Percentiles rank a stretch among this genome's conserved stretches.
These are phyloP conservation scores for Anneissia japonica DNA, from an alignment of 35 echinoderm and acorn worm species.

Conservation along the genomic window DNA sequence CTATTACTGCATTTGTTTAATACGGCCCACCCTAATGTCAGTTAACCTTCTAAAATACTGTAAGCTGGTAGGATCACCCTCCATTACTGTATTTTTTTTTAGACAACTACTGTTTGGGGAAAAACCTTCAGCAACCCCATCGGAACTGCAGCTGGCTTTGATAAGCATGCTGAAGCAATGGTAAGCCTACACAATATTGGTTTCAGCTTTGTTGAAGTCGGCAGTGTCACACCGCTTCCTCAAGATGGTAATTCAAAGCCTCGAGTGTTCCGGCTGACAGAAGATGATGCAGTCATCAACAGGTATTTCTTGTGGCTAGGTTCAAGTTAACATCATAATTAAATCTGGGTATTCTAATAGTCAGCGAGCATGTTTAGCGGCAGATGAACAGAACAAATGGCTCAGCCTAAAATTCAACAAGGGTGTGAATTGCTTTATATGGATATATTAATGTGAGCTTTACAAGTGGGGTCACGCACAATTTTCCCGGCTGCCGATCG, in stretches of 20 bases:
- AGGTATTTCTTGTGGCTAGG: slow-evolving; percentile 33
- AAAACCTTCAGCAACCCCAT: slow-evolving; percentile 76
- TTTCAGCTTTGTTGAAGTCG: slow-evolving; percentile 94
- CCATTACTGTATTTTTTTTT: not conserved
- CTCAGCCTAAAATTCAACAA: not conserved
- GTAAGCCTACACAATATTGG: slow-evolving; percentile 81
- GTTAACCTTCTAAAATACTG: not conserved
- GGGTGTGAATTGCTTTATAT: not conserved
- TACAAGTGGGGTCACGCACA: not conserved
- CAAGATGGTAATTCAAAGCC: slow-evolving; percentile 91
- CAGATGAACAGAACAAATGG: not conserved
- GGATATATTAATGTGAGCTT: not conserved
- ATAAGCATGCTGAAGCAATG: slow-evolving; percentile 97
- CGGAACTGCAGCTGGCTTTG: slow-evolving; percentile 85
- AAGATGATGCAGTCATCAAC: slow-evolving; percentile 87
- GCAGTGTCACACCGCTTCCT: slow-evolving; percentile 95
- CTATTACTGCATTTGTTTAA: not conserved
- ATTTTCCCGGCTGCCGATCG: not conserved
- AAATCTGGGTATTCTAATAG: too few relatives aligned
- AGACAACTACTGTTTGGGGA: slow-evolving; percentile 61
- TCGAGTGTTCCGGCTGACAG: slow-evolving; percentile 76
- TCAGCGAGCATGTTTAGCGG: not conserved
- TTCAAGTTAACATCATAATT: too few relatives aligned
- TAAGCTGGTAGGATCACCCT: not conserved
- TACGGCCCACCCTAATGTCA: not conserved